Evolutionary conservation across 2,113 vertebrate species (phyloP).

Genomic region (Mobula hypostoma): DNA sequence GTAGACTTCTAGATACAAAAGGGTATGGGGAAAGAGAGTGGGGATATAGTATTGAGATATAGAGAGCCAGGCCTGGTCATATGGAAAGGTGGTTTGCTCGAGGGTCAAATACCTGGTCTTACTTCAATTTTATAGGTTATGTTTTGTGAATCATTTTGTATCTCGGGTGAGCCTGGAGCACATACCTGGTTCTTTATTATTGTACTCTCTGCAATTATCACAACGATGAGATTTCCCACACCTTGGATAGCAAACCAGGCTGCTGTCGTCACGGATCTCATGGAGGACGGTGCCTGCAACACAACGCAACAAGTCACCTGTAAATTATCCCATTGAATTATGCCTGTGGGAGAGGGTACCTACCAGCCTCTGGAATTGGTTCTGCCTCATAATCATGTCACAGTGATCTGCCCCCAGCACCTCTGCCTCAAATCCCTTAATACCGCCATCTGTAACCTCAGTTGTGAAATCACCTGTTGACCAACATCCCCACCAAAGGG

Average conservation of each 20-base stretch:
- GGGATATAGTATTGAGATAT: too few species aligned
- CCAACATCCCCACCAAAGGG: neutral
- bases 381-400: neutral
- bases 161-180: neutral
- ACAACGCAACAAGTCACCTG: neutral
- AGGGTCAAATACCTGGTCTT: neutral
- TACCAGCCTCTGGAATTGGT: neutral
- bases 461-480: neutral
- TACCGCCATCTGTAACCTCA: neutral
- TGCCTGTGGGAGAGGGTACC: neutral
- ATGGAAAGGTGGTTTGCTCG: too few species aligned
- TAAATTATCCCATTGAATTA: too few species aligned
- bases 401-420: neutral
- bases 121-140: neutral
- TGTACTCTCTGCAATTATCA: neutral
- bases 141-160: too few species aligned
- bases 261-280: conserved; percentile 9
- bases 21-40: too few species aligned
- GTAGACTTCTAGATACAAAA: too few species aligned
- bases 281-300: conserved; percentile 9
- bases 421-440: neutral
- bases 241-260: neutral
- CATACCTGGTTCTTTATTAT: conserved; percentile 13
- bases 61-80: too few species aligned
- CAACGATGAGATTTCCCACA: conserved; percentile 7